phyloP scores from a whole-genome alignment of 2,797 vertebrate genomes.

The Cynopterus sphinx region DNA sequence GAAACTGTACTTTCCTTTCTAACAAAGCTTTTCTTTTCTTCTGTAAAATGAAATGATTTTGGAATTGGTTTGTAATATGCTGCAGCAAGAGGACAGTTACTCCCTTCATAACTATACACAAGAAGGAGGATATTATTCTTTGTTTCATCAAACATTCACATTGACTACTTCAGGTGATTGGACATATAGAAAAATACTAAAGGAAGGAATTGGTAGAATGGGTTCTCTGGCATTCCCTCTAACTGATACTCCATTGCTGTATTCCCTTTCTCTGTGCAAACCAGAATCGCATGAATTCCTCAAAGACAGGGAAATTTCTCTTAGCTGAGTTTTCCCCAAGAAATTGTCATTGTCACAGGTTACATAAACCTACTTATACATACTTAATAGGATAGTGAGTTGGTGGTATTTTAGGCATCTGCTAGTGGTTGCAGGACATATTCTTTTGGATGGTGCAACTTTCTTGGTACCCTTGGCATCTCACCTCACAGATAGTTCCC shows the following conservation, averaged over 20 bases:
- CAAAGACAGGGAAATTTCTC: neutral
- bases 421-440: neutral
- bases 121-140: neutral
- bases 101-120: neutral
- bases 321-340: neutral
- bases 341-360: neutral
- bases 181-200: neutral
- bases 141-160: neutral
- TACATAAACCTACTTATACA: neutral
- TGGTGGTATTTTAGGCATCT: neutral
- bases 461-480: neutral
- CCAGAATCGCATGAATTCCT: neutral
- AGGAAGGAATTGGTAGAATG: neutral
- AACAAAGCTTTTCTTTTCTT: too few relatives aligned
- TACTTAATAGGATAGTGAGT: neutral
- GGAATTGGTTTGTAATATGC: neutral
- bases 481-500: neutral
- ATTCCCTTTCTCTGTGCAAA: constrained; percentile 8
- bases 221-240: neutral
- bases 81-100: neutral
- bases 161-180: neutral
- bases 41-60: neutral
- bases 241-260: neutral
- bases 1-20: too few relatives aligned
- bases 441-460: neutral